Evolutionary conservation across 2,888 invertebrate genomes (phyloP).

Genomic region (Acronicta alni): DNA sequence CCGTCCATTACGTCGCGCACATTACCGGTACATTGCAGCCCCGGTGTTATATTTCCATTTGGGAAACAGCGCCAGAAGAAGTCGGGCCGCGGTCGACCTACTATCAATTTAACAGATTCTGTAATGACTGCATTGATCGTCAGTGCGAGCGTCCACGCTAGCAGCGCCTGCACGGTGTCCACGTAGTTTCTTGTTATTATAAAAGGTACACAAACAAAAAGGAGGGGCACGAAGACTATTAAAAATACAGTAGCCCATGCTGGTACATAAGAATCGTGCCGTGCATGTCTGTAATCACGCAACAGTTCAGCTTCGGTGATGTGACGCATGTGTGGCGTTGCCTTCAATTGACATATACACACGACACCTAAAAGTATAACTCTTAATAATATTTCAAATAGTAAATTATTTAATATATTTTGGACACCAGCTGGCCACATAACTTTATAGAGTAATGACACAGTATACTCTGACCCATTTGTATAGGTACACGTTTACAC

Average conservation of each 20-base stretch:
- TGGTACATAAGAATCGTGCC: slow-evolving; percentile 91
- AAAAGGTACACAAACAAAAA: slow-evolving; percentile 83
- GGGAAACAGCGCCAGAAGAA: slow-evolving; percentile 95
- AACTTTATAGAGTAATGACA: slow-evolving; percentile 28
- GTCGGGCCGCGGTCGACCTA: slow-evolving; percentile 94
- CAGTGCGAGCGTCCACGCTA: slow-evolving; percentile 90
- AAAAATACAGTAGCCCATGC: slow-evolving; percentile 90
- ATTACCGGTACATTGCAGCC: slow-evolving; percentile 91
- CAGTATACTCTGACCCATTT: slow-evolving; percentile 14
- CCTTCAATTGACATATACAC: slow-evolving; percentile 86
- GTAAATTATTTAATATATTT: slow-evolving; percentile 47
- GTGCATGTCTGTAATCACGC: slow-evolving; percentile 92
- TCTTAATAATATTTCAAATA: slow-evolving; percentile 65
- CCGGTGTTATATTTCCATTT: slow-evolving; percentile 87
- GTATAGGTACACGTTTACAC: slow-evolving; percentile 4
- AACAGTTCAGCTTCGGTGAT: slow-evolving; percentile 94
- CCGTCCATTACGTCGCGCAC: slow-evolving; percentile 91
- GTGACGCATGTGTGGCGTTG: slow-evolving; percentile 91
- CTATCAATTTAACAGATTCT: slow-evolving; percentile 89
- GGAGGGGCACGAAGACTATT: slow-evolving; percentile 90
- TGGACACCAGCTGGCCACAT: slow-evolving; percentile 59
- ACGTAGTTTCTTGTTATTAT: slow-evolving; percentile 54
- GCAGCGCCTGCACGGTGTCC: slow-evolving; percentile 69
- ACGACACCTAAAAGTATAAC: slow-evolving; percentile 62
- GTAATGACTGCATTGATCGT: slow-evolving; percentile 91